Base-by-base conservation (phyloP, 2,797 vertebrate species). In the Borostomias antarcticus region DNA sequence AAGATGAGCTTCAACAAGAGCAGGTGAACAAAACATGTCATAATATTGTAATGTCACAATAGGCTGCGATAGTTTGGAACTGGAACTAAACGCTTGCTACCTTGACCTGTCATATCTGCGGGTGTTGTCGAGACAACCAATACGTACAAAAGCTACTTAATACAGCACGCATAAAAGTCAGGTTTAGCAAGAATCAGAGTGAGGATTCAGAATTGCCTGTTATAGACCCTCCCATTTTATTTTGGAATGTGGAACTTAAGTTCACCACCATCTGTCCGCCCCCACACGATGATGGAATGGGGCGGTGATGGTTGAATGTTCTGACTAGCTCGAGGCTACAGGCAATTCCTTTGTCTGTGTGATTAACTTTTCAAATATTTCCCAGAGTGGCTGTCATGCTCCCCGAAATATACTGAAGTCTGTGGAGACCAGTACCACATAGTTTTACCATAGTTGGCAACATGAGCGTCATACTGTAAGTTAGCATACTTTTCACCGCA, bases 321-420 rank as follows among this genome's bases (percentile, higher is more conserved):
- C 33, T 57, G 19, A 65, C n/a, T 45, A 35, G 4, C 40, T 40
- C n/a, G 26, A 62, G 66, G 52, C 47, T 33, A 26, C 43, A 51
- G 45, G 53, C 26, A 13, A 29, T 63, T 52, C 23, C 28, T 25
- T 40, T 51, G 59, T 29, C 40, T 59, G 32, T 35, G 28, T 23
- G 63, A 48, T 40, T 68, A 19, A 19, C 28, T 5, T 32, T 30
- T 15, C 53, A 32, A 10, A 37, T 7, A 37, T 37, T 37, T 8
- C 35, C 1, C 35, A 37, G 35, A 11, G 13, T 8, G 8, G 1
- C 8, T 19, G 29, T 17, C 26, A n/a, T 56, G n/a, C 28, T 17
- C 7, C 28, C 53, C 2, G 29, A 26, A 19, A 56, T 15, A 54
- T 15, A 54, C 52, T n/a, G n/a, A n/a, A n/a, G n/a, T n/a, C n/a